A percentile compares a stretch with the other conserved stretches of the same genome.
Evolutionary conservation across 1,140 invertebrate genomes (phyloP).

Genomic region (Heterodera carotae): DNA sequence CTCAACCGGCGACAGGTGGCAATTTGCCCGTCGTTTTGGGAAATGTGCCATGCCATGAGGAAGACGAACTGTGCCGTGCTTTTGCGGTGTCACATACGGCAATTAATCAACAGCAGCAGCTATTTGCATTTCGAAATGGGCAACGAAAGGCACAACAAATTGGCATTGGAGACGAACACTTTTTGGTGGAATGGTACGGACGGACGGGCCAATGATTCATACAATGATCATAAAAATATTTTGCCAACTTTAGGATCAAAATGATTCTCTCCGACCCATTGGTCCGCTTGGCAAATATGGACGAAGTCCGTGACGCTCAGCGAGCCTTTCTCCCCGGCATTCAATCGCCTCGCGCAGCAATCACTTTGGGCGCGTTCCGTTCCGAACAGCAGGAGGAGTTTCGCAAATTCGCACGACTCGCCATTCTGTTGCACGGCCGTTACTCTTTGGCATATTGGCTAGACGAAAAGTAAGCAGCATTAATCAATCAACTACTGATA

Average conservation of each 20-base stretch:
- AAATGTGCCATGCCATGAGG: constrained; percentile 46
- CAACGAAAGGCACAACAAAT: constrained; percentile 42
- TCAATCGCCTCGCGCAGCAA: constrained; percentile 34
- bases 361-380: constrained; percentile 47
- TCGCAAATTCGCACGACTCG: constrained; percentile 29
- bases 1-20: constrained; percentile 1
- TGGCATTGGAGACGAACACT: constrained; percentile 44
- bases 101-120: constrained; percentile 32
- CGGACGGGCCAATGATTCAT: not conserved
- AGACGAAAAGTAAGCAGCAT: constrained; percentile 29
- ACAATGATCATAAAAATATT: not conserved
- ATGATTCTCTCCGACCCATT: constrained; percentile 15
- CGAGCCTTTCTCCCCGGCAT: constrained; percentile 40
- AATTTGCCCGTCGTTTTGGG: constrained; percentile 29
- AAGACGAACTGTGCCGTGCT: constrained; percentile 43
- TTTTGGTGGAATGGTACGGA: constrained; percentile 43
- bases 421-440: constrained; percentile 41
- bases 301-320: constrained; percentile 1
- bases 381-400: constrained; percentile 44
- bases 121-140: constrained; percentile 43
- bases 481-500: not conserved
- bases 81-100: constrained; percentile 43
- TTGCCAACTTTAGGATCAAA: constrained; percentile 1
- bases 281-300: constrained; percentile 18
- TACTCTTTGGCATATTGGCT: constrained; percentile 50